Evolutionary conservation across 2,888 invertebrate species (phyloP).

Genomic region (Buathra laborator): DNA sequence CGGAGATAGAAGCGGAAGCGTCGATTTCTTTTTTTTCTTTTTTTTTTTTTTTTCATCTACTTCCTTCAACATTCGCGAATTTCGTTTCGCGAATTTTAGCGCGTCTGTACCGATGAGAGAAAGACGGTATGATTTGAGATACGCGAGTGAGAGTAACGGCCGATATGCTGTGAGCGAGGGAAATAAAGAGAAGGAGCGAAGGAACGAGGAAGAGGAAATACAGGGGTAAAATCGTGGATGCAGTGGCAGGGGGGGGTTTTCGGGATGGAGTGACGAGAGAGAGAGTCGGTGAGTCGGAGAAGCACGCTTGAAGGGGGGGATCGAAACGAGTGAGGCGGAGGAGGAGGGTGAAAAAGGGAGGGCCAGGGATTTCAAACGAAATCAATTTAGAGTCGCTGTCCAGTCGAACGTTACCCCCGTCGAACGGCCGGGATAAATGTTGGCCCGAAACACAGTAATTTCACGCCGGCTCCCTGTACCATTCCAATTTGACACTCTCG

Average conservation of each 20-base stretch:
- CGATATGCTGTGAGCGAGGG: slow-evolving; percentile 56
- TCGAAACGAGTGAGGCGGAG: slow-evolving; percentile 66
- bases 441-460: slow-evolving; percentile 84
- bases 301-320: slow-evolving; percentile 72
- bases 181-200: slow-evolving; percentile 65
- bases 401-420: slow-evolving; percentile 82
- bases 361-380: slow-evolving; percentile 83
- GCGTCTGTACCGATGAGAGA: slow-evolving; percentile 52
- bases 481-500: slow-evolving; percentile 80
- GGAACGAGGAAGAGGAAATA: slow-evolving; percentile 53
- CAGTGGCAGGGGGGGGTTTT: slow-evolving; percentile 48
- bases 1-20: slow-evolving; percentile 56
- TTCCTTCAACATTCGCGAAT: slow-evolving; percentile 25
- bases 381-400: slow-evolving; percentile 84
- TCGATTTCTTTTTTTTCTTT: slow-evolving; percentile 14
- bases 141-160: slow-evolving; percentile 51
- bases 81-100: slow-evolving; percentile 38
- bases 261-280: slow-evolving; percentile 46
- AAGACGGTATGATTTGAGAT: slow-evolving; percentile 33
- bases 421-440: slow-evolving; percentile 81
- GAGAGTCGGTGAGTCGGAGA: slow-evolving; percentile 63
- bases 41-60: slow-evolving; percentile 18
- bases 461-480: slow-evolving; percentile 79
- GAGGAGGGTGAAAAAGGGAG: slow-evolving; percentile 70
- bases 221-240: slow-evolving; percentile 61